phyloP scores from a whole-genome alignment of 2,888 invertebrate species.

The Leptopterna dolabrata region DNA sequence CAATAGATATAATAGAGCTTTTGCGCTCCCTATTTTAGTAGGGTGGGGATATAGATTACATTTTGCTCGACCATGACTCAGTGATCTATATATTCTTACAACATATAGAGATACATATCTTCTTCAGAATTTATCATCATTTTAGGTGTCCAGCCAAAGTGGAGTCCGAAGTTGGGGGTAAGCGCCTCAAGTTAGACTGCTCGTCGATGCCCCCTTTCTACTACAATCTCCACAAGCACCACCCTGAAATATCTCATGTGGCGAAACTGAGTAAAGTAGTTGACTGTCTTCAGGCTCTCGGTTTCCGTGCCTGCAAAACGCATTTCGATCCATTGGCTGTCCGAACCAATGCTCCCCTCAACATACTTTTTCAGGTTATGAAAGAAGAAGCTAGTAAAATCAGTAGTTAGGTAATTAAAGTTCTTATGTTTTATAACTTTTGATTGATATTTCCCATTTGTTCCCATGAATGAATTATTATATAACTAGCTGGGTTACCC shows the following conservation, averaged over 20 bases:
- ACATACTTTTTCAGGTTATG: slow-evolving; percentile 48
- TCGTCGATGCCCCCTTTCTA: slow-evolving; percentile 63
- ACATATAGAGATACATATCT: no score
- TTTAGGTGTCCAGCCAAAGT: slow-evolving; percentile 53
- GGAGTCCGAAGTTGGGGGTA: slow-evolving; percentile 27
- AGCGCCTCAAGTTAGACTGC: slow-evolving; percentile 44
- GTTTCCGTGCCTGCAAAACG: slow-evolving; percentile 64
- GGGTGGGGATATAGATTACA: no score
- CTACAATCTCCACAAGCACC: slow-evolving; percentile 64
- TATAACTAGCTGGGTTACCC: no score
- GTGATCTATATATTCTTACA: no score
- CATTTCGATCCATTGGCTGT: slow-evolving; percentile 65
- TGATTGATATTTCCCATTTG: not conserved
- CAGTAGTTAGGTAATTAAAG: slow-evolving; percentile 4
- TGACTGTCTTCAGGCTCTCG: slow-evolving; percentile 60
- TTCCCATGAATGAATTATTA: slow-evolving; percentile 59
- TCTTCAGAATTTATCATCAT: not conserved
- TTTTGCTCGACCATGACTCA: no score
- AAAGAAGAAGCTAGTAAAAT: slow-evolving; percentile 31
- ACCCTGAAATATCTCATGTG: slow-evolving; percentile 63
- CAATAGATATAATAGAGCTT: no score
- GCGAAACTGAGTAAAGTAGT: slow-evolving; percentile 63
- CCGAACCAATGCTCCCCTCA: slow-evolving; percentile 63
- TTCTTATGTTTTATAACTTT: not conserved
- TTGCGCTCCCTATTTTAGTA: no score